Evolutionary conservation across 2,888 invertebrate species (phyloP).

Genomic region (Stenurella melanura): DNA sequence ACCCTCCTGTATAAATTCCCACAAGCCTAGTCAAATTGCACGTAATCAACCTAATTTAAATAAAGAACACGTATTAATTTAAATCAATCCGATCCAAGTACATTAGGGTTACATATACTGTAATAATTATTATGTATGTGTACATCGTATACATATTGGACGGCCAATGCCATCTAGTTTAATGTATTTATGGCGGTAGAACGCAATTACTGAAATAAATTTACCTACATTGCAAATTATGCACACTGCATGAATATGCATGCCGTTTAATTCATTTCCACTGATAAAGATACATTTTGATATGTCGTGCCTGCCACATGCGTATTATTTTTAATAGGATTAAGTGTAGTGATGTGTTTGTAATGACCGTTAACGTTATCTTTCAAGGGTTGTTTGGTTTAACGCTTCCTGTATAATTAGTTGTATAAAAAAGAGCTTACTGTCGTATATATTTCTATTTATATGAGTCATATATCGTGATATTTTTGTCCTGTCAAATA

Average conservation of each 20-base stretch:
- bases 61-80: conserved; percentile 38
- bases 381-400: not conserved
- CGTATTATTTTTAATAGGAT: conserved; percentile 23
- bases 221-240: conserved; percentile 49
- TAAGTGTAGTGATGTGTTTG: conserved; percentile 19
- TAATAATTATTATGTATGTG: conserved; percentile 42
- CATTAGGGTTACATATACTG: conserved; percentile 33
- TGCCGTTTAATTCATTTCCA: conserved; percentile 36
- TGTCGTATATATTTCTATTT: not conserved
- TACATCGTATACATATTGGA: conserved; percentile 44
- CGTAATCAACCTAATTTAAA: conserved; percentile 24
- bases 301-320: conserved; percentile 26
- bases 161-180: conserved; percentile 49
- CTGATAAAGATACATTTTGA: conserved; percentile 37
- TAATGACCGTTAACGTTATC: not conserved
- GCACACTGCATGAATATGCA: conserved; percentile 43
- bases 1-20: too few relatives aligned
- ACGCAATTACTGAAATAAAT: conserved; percentile 53
- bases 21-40: not conserved
- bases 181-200: conserved; percentile 56
- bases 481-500: too few relatives aligned
- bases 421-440: not conserved
- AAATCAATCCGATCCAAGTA: conserved; percentile 31
- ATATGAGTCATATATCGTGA: too few relatives aligned
- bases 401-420: not conserved